Evolutionary conservation across 2,888 invertebrate genomes (phyloP).

Genomic region (Leptodirus hochenwartii): DNA sequence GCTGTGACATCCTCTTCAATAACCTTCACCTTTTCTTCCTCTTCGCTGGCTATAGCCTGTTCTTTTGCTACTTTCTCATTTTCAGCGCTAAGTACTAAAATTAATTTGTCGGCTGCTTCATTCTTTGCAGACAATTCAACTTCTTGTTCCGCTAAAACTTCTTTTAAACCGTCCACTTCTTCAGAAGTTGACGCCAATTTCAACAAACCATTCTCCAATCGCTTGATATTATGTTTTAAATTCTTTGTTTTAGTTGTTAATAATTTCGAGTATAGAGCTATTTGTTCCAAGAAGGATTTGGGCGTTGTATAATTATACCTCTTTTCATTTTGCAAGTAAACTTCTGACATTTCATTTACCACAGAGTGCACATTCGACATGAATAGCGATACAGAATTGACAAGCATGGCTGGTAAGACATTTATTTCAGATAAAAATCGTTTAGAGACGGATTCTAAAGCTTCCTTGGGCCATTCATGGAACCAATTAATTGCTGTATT

Average conservation of each 20-base stretch:
- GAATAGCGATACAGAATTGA: slow-evolving; percentile 55
- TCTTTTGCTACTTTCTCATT: slow-evolving; percentile 82
- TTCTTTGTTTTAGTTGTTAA: slow-evolving; percentile 46
- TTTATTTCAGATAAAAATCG: slow-evolving; percentile 65
- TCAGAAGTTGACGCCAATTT: slow-evolving; percentile 71
- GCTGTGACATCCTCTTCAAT: slow-evolving; percentile 78
- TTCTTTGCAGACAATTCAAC: slow-evolving; percentile 72
- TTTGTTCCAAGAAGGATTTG: slow-evolving; percentile 87
- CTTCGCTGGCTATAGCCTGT: slow-evolving; percentile 62
- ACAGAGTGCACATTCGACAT: slow-evolving; percentile 83
- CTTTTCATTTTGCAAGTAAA: slow-evolving; percentile 67
- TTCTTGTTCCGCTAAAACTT: slow-evolving; percentile 38
- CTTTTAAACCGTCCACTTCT: slow-evolving; percentile 74
- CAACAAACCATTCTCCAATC: slow-evolving; percentile 75
- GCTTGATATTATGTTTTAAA: slow-evolving; percentile 52
- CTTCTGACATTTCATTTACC: slow-evolving; percentile 68
- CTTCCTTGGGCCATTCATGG: slow-evolving; percentile 90
- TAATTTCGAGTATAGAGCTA: slow-evolving; percentile 60
- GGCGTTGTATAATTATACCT: slow-evolving; percentile 94
- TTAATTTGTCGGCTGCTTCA: slow-evolving; percentile 73
- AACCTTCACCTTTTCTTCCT: slow-evolving; percentile 76
- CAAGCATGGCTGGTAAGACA: slow-evolving; percentile 42
- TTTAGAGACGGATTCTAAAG: slow-evolving; percentile 72
- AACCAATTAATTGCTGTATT: slow-evolving; percentile 94
- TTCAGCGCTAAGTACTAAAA: slow-evolving; percentile 71